A percentile compares a stretch with the other conserved stretches of the same genome.
phyloP scores from a whole-genome alignment of 2,888 invertebrate genomes.

The Pammene aurita region DNA sequence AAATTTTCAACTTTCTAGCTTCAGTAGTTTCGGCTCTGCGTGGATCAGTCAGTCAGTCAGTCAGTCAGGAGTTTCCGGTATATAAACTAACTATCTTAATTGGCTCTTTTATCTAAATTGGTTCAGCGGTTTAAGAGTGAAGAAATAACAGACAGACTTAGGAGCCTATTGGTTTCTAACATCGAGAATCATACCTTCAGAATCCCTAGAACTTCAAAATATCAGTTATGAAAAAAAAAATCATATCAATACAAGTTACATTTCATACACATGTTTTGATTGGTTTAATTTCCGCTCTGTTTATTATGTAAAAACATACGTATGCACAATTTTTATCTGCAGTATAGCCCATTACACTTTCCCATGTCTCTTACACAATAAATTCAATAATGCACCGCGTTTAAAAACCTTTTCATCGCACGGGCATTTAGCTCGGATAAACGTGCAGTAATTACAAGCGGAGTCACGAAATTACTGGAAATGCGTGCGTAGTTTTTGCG shows the following conservation, averaged over 20 bases:
- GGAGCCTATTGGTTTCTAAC: too few relatives aligned
- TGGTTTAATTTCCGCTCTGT: conserved; percentile 3
- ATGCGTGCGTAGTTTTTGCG: conserved; percentile 65
- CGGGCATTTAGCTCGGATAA: conserved; percentile 50
- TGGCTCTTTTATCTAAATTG: too few relatives aligned
- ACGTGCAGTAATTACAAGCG: conserved; percentile 60
- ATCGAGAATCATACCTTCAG: too few relatives aligned
- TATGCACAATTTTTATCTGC: conserved; percentile 8
- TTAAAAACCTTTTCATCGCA: conserved; percentile 32
- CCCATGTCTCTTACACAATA: conserved; percentile 16
- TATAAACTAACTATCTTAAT: too few relatives aligned
- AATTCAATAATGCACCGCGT: conserved; percentile 16
- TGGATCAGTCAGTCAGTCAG: too few relatives aligned
- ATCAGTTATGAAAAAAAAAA: too few relatives aligned
- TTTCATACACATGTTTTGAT: neutral
- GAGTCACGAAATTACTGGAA: conserved; percentile 67
- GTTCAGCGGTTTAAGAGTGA: too few relatives aligned
- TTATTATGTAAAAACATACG: neutral
- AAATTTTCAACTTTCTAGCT: too few relatives aligned
- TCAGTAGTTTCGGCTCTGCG: too few relatives aligned
- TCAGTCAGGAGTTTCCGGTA: too few relatives aligned
- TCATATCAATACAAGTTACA: neutral
- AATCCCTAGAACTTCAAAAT: too few relatives aligned
- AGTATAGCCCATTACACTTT: conserved; percentile 9
- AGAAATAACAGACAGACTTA: too few relatives aligned